Percentiles rank a stretch among this genome's conserved stretches.
Conservation (phyloP, 30 jellyfish, hydroid and myxozoan genomes). For the Aurelia coerulea region DNA sequence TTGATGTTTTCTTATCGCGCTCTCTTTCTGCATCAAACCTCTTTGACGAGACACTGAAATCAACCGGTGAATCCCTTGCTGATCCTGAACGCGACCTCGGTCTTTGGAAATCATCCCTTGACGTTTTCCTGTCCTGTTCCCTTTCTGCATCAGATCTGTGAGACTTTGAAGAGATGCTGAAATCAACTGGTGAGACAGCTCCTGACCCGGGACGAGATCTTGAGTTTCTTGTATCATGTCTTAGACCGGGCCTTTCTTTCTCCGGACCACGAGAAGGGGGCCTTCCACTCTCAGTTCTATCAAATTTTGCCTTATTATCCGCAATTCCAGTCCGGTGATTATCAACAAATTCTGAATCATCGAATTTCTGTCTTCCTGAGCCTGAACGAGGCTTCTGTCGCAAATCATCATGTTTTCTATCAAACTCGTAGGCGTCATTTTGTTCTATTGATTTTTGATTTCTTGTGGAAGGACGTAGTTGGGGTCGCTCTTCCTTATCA, state of each 20-base stretch:
- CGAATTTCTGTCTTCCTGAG: constrained; percentile 13
- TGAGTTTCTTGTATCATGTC: background rate
- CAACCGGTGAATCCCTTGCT: background rate
- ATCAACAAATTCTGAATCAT: too few species aligned
- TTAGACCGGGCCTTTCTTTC: background rate
- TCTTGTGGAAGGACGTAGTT: background rate
- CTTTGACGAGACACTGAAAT: background rate
- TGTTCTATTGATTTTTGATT: background rate
- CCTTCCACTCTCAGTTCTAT: background rate
- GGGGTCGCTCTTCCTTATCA: background rate
- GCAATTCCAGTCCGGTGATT: too few species aligned
- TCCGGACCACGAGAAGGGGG: too few species aligned
- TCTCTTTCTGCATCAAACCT: too few species aligned
- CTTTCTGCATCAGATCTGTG: too few species aligned
- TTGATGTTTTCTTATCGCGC: too few species aligned
- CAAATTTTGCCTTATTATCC: background rate
- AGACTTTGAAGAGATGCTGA: background rate
- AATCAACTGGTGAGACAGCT: background rate
- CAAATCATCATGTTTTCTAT: constrained; percentile 3
- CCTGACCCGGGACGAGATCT: constrained; percentile 23
- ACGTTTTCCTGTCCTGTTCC: too few species aligned
- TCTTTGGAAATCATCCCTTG: background rate
- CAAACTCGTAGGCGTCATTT: background rate
- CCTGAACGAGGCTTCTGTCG: constrained; percentile 35
- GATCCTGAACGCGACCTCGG: constrained; percentile 17